These are phyloP conservation scores for Microcaecilia unicolor DNA, from an alignment of 2,797 vertebrate species.

Conservation along the genomic window DNA sequence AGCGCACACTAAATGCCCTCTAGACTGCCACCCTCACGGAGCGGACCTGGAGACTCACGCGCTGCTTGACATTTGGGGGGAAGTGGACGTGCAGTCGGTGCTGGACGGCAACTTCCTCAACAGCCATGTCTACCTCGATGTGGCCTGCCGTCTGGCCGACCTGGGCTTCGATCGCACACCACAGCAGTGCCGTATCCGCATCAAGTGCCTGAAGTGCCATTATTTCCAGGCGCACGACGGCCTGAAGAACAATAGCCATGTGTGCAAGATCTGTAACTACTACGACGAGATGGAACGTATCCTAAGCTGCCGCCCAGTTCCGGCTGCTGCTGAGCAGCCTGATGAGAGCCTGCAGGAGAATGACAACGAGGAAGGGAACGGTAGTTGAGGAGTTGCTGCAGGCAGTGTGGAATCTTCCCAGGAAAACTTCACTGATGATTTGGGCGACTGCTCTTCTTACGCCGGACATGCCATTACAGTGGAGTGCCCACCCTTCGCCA, in stretches of 20 bases:
- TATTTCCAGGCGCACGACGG: constrained; percentile 73
- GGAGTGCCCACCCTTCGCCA: constrained; percentile 69
- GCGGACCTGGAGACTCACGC: no score
- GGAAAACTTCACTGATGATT: constrained; percentile 59
- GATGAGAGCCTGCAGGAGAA: constrained; percentile 59
- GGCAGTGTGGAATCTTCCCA: constrained; percentile 56
- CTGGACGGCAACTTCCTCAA: no score
- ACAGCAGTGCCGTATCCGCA: constrained; percentile 77
- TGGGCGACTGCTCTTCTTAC: constrained; percentile 60
- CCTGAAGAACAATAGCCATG: constrained; percentile 71
- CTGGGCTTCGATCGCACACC: constrained; percentile 78
- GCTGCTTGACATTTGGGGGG: no score
- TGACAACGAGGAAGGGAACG: constrained; percentile 57
- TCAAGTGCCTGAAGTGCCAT: constrained; percentile 80
- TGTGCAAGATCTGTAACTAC: constrained; percentile 72
- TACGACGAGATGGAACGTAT: no score
- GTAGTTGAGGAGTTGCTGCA: constrained; percentile 61
- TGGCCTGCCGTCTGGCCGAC: constrained; percentile 67
- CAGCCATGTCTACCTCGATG: constrained; percentile 84
- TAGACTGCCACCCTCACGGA: no score
- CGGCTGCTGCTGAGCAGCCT: constrained; percentile 3
- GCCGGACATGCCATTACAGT: constrained; percentile 71
- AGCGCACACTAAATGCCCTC: no score
- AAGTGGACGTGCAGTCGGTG: no score
- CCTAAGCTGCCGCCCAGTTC: no score